Base-by-base conservation (phyloP, 2,113 vertebrate species). In the Trachemys scripta region DNA sequence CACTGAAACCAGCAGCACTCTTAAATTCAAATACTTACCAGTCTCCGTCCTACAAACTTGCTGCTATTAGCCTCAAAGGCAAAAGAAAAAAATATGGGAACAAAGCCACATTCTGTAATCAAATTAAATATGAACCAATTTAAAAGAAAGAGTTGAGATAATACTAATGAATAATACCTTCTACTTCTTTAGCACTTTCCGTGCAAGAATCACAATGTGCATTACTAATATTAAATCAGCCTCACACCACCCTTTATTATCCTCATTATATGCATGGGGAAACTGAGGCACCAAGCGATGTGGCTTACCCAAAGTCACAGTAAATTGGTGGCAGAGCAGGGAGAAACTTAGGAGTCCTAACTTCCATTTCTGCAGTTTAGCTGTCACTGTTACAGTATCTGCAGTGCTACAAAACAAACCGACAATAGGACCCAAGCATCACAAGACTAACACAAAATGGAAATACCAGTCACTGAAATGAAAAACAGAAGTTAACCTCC, bases 21-120 rank as follows among this genome's bases (percentile, higher is more conserved):
- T 97, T 98, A 93, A 97, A 98, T 97, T 98, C 98, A 98, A 97
- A 96, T 86, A 95, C 96, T 96, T 93, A 93, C 69, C 76, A 84
- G 91, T 84, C 94, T 97, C 94, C 91, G 97, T 97, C 96, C 96
- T 94, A 96, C 93, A 96, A 97, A 95, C 95, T 96, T 95, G 88
- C 92, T 97, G 75, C 93, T 96, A 79, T 16, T 3, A 96, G 93
- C 96, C 96, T 97, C 92, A 97, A 95, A 97, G 94, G 92, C 94
- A 90, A 93, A 59, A 94, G 91, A 95, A 96, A 97, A 93, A 94
- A 95, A 96, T 94, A 96, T 84, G 94, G 0, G 95, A 97, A 95
- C 79, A 96, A 96, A 96, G 88, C 2, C 0, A 83, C 76, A 88
- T 93, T 88, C 90, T 96, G 88, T 88, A 96, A 96, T 84, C 72